A percentile compares a stretch with the other conserved stretches of the same genome.
These are phyloP conservation scores for Eufriesea mexicana DNA, from an alignment of 1,140 invertebrate species.

Conservation along the genomic window DNA sequence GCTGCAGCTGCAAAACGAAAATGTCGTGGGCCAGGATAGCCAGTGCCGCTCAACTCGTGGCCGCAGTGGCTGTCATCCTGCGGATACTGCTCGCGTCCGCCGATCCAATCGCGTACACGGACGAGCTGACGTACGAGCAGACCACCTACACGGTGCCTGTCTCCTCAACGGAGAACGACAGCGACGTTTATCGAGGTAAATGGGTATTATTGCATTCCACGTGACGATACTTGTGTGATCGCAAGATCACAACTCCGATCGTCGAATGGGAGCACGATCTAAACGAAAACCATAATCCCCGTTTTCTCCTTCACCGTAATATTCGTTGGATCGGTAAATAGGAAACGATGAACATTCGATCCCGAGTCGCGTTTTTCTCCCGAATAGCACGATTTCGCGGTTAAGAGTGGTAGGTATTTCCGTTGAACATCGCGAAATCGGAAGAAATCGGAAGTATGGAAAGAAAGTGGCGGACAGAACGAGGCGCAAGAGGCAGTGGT, in stretches of 20 bases:
- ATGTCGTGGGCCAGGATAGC: conserved; percentile 74
- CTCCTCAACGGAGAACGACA: conserved; percentile 71
- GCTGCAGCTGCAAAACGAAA: conserved; percentile 59
- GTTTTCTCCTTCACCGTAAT: too few relatives aligned
- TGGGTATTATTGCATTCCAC: not conserved
- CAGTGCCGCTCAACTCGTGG: conserved; percentile 69
- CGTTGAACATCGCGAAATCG: not conserved
- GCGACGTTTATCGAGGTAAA: conserved; percentile 72
- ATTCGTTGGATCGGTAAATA: not conserved
- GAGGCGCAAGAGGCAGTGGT: not conserved
- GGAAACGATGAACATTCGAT: not conserved
- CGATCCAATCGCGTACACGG: conserved; percentile 54
- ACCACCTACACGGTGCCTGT: conserved; percentile 59
- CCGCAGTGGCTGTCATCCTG: conserved; percentile 68
- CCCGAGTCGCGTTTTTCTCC: too few relatives aligned
- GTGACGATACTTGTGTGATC: too few relatives aligned
- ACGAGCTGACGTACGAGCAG: conserved; percentile 59
- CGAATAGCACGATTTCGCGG: too few relatives aligned
- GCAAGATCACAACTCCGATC: not conserved
- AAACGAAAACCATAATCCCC: too few relatives aligned
- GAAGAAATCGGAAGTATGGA: not conserved
- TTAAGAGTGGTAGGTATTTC: not conserved
- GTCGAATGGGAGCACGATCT: not conserved
- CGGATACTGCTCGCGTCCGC: conserved; percentile 65
- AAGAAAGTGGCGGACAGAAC: not conserved